These are phyloP conservation scores for Macrosiphum euphorbiae DNA, from an alignment of 2,888 invertebrate genomes.

Conservation along the genomic window DNA sequence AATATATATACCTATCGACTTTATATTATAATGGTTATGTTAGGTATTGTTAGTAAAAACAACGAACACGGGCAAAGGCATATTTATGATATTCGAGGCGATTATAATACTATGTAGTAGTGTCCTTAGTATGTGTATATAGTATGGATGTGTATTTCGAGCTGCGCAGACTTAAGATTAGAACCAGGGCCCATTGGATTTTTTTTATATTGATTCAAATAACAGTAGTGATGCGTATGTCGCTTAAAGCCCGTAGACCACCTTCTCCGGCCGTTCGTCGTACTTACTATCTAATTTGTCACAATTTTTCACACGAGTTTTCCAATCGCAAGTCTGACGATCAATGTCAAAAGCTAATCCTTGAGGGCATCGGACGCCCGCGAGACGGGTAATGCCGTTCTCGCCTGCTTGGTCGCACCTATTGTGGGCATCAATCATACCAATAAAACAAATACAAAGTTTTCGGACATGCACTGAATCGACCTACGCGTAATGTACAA, in stretches of 20 bases:
- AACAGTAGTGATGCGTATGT: constrained; percentile 17
- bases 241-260: constrained; percentile 49
- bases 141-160: constrained; percentile 14
- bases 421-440: constrained; percentile 65
- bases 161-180: constrained; percentile 42
- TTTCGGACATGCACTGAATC: constrained; percentile 31
- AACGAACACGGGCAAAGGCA: constrained; percentile 58
- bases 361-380: constrained; percentile 89
- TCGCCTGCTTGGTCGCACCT: constrained; percentile 94
- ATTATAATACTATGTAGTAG: constrained; percentile 11
- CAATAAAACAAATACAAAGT: constrained; percentile 49
- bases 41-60: constrained; percentile 60
- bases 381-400: constrained; percentile 87
- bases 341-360: constrained; percentile 94
- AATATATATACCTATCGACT: not conserved
- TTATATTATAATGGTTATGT: constrained; percentile 6
- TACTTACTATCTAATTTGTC: constrained; percentile 92
- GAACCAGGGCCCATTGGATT: constrained; percentile 20
- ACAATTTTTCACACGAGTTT: constrained; percentile 96
- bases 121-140: constrained; percentile 23
- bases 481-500: not conserved
- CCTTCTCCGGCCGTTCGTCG: constrained; percentile 49
- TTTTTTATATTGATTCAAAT: not conserved
- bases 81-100: constrained; percentile 39
- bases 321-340: constrained; percentile 97